These are phyloP conservation scores for Parapsyche elsis DNA, from an alignment of 1,140 invertebrate species.

Conservation along the genomic window DNA sequence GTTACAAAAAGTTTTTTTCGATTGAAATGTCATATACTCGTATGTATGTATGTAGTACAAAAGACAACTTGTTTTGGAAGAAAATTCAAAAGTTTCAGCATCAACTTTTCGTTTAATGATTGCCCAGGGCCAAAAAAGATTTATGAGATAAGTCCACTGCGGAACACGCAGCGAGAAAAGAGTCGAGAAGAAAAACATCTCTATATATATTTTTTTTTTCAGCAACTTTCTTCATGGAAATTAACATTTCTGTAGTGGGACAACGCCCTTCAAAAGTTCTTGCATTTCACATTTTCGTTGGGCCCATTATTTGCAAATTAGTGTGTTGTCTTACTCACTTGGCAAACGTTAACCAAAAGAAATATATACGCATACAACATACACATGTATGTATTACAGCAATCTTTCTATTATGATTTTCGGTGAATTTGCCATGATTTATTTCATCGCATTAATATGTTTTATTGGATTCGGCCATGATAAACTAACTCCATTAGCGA, in stretches of 20 bases:
- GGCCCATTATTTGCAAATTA: conserved; percentile 38
- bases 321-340: conserved; percentile 26
- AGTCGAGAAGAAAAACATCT: conserved; percentile 21
- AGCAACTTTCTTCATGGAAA: neutral
- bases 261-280: conserved; percentile 17
- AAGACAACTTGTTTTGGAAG: conserved; percentile 29
- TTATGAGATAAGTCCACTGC: conserved; percentile 23
- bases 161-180: neutral
- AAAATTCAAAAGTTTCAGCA: conserved; percentile 35
- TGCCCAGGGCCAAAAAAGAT: conserved; percentile 26
- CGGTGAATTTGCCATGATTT: conserved; percentile 8
- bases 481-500: conserved; percentile 21
- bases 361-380: neutral
- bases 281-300: conserved; percentile 33
- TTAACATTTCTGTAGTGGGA: conserved; percentile 28
- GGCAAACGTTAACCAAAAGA: neutral
- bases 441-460: conserved; percentile 27
- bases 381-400: neutral
- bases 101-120: conserved; percentile 32
- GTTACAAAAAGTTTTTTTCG: too few relatives aligned
- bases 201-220: conserved; percentile 9
- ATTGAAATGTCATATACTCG: neutral
- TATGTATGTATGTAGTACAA: too few relatives aligned
- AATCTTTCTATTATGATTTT: conserved; percentile 3
- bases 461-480: conserved; percentile 16